A percentile compares a stretch with the other conserved stretches of the same genome.
Evolutionary conservation across 1,140 invertebrate species (phyloP).

Genomic region (Nasonia vitripennis): DNA sequence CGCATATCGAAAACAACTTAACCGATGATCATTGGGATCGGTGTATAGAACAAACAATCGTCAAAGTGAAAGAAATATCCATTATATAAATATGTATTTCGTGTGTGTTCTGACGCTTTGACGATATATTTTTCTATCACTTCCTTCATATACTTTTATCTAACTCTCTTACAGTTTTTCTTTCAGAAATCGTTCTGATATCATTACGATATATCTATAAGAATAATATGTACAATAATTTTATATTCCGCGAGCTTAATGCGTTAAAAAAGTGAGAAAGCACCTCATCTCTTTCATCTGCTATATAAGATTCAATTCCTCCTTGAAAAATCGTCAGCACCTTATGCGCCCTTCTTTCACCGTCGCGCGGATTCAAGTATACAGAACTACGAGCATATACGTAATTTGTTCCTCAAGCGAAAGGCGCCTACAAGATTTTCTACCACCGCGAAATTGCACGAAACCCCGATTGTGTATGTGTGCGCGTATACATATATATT

Average conservation of each 20-base stretch:
- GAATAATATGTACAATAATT: slow-evolving; percentile 45
- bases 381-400: slow-evolving; percentile 13
- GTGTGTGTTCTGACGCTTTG: neutral
- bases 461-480: slow-evolving; percentile 54
- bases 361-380: slow-evolving; percentile 1
- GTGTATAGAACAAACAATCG: neutral
- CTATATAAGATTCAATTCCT: slow-evolving; percentile 40
- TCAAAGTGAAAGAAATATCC: neutral
- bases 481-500: slow-evolving; percentile 31
- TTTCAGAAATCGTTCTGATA: slow-evolving; percentile 19
- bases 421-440: slow-evolving; percentile 51
- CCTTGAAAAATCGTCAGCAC: slow-evolving; percentile 35
- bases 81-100: slow-evolving; percentile 36
- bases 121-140: slow-evolving; percentile 12
- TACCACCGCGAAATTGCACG: slow-evolving; percentile 59
- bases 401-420: slow-evolving; percentile 38
- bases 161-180: neutral
- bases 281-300: slow-evolving; percentile 33
- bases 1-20: slow-evolving; percentile 36
- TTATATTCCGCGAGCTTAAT: slow-evolving; percentile 30
- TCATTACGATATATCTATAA: slow-evolving; percentile 20
- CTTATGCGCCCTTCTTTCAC: slow-evolving; percentile 14
- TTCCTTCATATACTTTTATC: neutral
- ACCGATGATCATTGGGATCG: slow-evolving; percentile 18
- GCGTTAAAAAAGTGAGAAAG: slow-evolving; percentile 31